These are phyloP conservation scores for Hypsibius dujardini DNA, from an alignment of 1,140 invertebrate species.

Conservation along the genomic window DNA sequence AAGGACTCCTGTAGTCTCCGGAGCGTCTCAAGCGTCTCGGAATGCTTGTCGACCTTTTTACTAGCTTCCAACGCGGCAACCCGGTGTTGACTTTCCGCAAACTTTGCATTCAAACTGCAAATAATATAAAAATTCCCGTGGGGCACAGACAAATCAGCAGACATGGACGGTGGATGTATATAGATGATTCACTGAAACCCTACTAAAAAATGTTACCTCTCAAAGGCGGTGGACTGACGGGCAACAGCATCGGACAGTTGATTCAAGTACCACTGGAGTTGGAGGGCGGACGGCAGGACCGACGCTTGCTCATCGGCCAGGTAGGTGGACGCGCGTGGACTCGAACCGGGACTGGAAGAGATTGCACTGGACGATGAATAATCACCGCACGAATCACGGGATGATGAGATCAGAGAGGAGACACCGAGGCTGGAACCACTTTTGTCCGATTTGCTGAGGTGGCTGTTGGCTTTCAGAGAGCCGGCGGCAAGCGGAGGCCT, in stretches of 20 bases:
- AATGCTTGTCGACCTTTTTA: not conserved
- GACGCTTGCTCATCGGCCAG: not conserved
- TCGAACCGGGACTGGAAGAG: not conserved
- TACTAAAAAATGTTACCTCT: conserved; percentile 1
- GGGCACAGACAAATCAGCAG: too few species aligned
- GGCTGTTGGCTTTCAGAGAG: too few species aligned
- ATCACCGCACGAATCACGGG: not conserved
- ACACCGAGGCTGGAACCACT: too few species aligned
- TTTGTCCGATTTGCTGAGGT: too few species aligned
- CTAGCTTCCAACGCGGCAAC: not conserved
- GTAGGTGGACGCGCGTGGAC: not conserved
- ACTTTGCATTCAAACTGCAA: not conserved
- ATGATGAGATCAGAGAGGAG: too few species aligned
- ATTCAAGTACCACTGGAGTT: not conserved
- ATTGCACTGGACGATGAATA: not conserved
- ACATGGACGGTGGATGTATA: too few species aligned
- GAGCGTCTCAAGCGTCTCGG: not conserved
- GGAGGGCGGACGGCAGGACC: not conserved
- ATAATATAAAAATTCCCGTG: too few species aligned
- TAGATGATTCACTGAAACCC: too few species aligned
- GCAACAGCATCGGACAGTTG: not conserved
- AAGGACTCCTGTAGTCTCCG: not conserved
- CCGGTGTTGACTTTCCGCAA: not conserved
- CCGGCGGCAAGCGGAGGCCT: too few species aligned
- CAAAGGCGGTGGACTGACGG: not conserved